These are phyloP conservation scores for Sylvia borin DNA, from an alignment of 2,797 vertebrate genomes.

Conservation along the genomic window DNA sequence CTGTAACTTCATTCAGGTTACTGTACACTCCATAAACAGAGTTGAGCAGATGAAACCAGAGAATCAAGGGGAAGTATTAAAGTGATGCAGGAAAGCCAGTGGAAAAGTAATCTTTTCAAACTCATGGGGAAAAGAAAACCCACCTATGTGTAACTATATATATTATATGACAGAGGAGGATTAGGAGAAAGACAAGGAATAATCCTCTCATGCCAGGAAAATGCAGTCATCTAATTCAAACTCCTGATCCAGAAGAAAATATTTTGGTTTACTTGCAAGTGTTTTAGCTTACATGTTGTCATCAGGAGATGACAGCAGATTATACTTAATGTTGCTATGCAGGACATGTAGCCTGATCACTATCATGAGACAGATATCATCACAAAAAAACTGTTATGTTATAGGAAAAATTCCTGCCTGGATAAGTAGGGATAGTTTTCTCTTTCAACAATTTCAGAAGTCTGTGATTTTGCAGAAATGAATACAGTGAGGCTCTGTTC, in stretches of 20 bases:
- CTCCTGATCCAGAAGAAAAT: conserved; percentile 58
- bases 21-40: neutral
- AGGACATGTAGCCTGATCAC: neutral
- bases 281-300: conserved; percentile 31
- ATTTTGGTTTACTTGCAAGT: conserved; percentile 59
- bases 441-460: conserved; percentile 21
- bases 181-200: conserved; percentile 61
- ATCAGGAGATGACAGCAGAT: conserved; percentile 17
- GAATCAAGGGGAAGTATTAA: conserved; percentile 50
- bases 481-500: neutral
- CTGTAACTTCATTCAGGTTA: conserved; percentile 38
- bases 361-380: conserved; percentile 11
- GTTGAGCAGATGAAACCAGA: conserved; percentile 32
- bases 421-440: neutral
- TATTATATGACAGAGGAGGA: conserved; percentile 50
- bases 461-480: conserved; percentile 38
- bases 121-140: conserved; percentile 27
- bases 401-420: neutral
- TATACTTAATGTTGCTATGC: neutral
- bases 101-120: conserved; percentile 67
- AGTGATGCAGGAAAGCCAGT: conserved; percentile 49
- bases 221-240: conserved; percentile 66
- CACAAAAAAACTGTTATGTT: neutral
- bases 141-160: conserved; percentile 36
- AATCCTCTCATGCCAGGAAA: conserved; percentile 62